phyloP scores from a whole-genome alignment of 2,797 vertebrate species.

The Potorous gilbertii region DNA sequence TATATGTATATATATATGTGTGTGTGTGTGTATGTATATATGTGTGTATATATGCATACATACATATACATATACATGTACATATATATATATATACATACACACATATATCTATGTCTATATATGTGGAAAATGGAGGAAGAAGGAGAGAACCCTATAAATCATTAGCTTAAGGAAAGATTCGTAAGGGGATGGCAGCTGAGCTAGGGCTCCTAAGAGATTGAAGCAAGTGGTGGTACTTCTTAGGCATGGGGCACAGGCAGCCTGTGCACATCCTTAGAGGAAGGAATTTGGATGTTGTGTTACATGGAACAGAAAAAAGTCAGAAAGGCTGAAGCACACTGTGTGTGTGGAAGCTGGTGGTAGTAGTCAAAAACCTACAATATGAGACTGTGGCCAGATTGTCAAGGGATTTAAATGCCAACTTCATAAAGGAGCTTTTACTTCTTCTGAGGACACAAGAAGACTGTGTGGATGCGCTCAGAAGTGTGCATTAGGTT shows the following conservation, averaged over 20 bases:
- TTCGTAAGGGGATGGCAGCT: too few relatives aligned
- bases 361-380: neutral
- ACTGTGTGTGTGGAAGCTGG: neutral
- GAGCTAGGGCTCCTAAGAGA: neutral
- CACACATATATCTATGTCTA: accelerated
- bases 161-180: too few relatives aligned
- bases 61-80: too few relatives aligned
- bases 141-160: neutral
- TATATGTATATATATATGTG: too few relatives aligned
- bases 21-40: too few relatives aligned
- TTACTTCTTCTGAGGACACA: neutral
- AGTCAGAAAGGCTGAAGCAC: too few relatives aligned
- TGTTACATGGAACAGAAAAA: neutral
- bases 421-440: neutral
- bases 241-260: neutral
- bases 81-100: too few relatives aligned
- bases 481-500: neutral
- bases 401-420: neutral
- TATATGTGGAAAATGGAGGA: neutral
- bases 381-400: neutral
- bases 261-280: neutral
- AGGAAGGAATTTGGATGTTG: neutral
- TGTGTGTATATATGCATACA: too few relatives aligned
- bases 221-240: neutral
- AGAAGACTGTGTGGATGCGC: neutral